phyloP scores from a whole-genome alignment of 2,888 invertebrate species.

The Pardosa pseudoannulata region DNA sequence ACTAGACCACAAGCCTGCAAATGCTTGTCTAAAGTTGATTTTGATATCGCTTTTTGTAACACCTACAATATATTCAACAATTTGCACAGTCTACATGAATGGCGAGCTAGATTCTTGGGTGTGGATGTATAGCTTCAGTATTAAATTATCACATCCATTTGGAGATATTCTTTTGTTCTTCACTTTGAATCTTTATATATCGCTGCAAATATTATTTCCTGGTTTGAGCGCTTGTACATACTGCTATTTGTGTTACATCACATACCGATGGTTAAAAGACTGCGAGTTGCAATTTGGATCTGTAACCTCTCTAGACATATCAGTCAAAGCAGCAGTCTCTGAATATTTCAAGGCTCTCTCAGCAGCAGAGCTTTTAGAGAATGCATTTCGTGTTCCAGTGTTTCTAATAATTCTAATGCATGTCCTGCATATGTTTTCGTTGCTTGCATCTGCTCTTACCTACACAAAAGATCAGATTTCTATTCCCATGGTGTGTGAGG shows the following conservation, averaged over 20 bases:
- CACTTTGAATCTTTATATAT: slow-evolving; percentile 18
- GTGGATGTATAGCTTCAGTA: slow-evolving; percentile 38
- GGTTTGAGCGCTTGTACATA: slow-evolving; percentile 24
- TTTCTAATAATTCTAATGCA: slow-evolving; percentile 40
- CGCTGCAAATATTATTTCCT: slow-evolving; percentile 37
- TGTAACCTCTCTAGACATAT: background rate
- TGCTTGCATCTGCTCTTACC: slow-evolving; percentile 28
- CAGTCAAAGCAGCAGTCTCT: background rate
- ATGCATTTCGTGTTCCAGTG: slow-evolving; percentile 21
- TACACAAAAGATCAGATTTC: slow-evolving; percentile 29
- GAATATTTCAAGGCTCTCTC: slow-evolving; percentile 24
- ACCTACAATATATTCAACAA: slow-evolving; percentile 23
- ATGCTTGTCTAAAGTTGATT: background rate
- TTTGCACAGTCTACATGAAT: background rate
- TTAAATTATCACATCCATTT: background rate
- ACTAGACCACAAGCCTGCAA: background rate
- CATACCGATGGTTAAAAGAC: slow-evolving; percentile 3
- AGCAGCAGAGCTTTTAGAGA: slow-evolving; percentile 11
- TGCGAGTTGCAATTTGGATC: background rate
- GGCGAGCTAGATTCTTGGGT: slow-evolving; percentile 8
- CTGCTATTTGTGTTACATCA: slow-evolving; percentile 24
- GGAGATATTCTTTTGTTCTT: slow-evolving; percentile 15
- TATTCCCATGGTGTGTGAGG: slow-evolving; percentile 6
- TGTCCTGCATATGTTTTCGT: slow-evolving; percentile 42
- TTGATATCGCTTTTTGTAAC: slow-evolving; percentile 1